phyloP scores from a whole-genome alignment of 2,113 vertebrate species.

The Amblyopsis rosae region DNA sequence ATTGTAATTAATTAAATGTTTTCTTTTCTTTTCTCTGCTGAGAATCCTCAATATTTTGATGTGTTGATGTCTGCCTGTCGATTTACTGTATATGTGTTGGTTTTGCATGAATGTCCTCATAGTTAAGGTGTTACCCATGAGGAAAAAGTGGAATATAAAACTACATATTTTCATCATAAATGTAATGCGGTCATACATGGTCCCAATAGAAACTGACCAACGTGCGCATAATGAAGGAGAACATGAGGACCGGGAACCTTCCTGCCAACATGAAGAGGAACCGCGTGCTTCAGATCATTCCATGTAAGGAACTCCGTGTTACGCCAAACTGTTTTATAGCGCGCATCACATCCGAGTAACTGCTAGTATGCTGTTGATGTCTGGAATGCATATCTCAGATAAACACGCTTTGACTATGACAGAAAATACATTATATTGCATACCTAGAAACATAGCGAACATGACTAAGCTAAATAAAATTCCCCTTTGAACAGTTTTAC shows the following conservation, averaged over 20 bases:
- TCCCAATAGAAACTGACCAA: constrained; percentile 90
- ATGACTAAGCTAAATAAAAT: constrained; percentile 40
- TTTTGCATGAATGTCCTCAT: not conserved
- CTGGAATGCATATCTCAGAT: constrained; percentile 34
- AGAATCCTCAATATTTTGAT: constrained; percentile 3
- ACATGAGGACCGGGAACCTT: constrained; percentile 96
- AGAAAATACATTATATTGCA: constrained; percentile 40
- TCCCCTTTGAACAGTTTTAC: constrained; percentile 57
- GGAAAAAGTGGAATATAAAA: not conserved
- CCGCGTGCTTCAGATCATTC: constrained; percentile 97
- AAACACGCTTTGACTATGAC: constrained; percentile 46
- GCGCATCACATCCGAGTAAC: constrained; percentile 63
- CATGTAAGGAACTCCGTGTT: constrained; percentile 82
- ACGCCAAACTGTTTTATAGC: constrained; percentile 49
- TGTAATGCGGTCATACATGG: not conserved
- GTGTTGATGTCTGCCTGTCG: constrained; percentile 26
- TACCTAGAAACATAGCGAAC: constrained; percentile 39
- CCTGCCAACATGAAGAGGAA: constrained; percentile 99
- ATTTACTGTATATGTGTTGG: not conserved
- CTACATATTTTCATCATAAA: constrained; percentile 13
- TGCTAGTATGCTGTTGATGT: constrained; percentile 29
- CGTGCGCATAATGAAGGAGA: constrained; percentile 97
- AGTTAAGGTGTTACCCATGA: not conserved
- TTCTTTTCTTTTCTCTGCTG: constrained; percentile 32
- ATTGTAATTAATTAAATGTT: not conserved